Conservation (phyloP, 2,797 vertebrate species). For the Ibycter americanus region DNA sequence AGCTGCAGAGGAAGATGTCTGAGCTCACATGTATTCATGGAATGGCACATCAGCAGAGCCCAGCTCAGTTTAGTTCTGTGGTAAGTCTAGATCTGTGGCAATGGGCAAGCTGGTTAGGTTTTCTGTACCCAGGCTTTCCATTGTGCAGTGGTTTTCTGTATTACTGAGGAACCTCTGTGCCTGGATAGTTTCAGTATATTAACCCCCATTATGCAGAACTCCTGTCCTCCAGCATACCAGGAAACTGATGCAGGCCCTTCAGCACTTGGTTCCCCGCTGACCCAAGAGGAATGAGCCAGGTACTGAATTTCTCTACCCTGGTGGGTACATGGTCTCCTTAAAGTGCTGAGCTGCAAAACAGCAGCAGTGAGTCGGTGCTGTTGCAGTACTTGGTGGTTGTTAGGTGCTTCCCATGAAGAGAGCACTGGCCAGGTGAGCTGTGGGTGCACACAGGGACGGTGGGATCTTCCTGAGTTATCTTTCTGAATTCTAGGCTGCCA, state of each 20-base stretch:
- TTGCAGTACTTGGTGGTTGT: accelerated
- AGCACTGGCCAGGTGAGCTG: background rate
- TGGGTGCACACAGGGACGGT: background rate
- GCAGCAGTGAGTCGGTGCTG: background rate
- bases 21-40: background rate
- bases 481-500: background rate
- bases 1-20: background rate
- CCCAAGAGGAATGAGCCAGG: background rate
- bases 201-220: accelerated
- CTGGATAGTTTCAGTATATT: background rate
- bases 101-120: background rate
- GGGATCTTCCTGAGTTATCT: background rate
- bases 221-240: background rate
- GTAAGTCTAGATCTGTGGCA: background rate
- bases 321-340: background rate
- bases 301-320: background rate
- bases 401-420: accelerated
- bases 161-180: background rate
- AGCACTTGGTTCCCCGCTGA: background rate
- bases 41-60: background rate
- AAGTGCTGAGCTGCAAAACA: background rate
- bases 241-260: background rate
- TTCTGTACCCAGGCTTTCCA: background rate
- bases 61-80: background rate
- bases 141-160: accelerated